Percentiles rank a stretch among this genome's conserved stretches.
These are phyloP conservation scores for Caenorhabditis briggsae DNA, from an alignment of 1,140 invertebrate genomes.

Conservation along the genomic window DNA sequence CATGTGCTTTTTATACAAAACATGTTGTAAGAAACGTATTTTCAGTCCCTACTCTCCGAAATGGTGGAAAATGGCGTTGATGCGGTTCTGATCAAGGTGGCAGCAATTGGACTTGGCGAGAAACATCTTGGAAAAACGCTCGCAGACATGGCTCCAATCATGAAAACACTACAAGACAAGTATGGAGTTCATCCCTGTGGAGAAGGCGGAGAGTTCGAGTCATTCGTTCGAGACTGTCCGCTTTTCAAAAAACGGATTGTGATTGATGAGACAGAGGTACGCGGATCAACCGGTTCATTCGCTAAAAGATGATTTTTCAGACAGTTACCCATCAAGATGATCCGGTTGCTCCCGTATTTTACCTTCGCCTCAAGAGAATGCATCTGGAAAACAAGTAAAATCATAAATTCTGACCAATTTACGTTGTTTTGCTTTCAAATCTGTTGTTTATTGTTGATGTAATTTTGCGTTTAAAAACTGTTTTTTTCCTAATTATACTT, in stretches of 20 bases:
- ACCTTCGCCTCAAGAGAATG: slow-evolving; percentile 88
- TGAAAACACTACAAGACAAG: slow-evolving; percentile 80
- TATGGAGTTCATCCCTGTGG: slow-evolving; percentile 97
- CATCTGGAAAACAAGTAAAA: slow-evolving; percentile 79
- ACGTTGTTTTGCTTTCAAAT: background rate
- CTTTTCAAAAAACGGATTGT: slow-evolving; percentile 90
- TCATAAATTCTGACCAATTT: too few species aligned
- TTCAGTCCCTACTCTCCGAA: slow-evolving; percentile 90
- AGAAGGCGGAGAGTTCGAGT: slow-evolving; percentile 99
- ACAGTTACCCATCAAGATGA: slow-evolving; percentile 87
- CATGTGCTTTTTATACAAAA: background rate
- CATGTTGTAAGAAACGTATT: background rate
- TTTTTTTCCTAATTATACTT: background rate
- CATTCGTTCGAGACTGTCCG: slow-evolving; percentile 95
- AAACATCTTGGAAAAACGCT: slow-evolving; percentile 90
- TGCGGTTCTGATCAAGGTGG: slow-evolving; percentile 93
- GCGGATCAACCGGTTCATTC: background rate
- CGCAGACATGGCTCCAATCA: slow-evolving; percentile 83
- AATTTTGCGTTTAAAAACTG: background rate
- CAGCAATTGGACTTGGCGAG: slow-evolving; percentile 83
- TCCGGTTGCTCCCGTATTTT: slow-evolving; percentile 91
- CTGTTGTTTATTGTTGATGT: background rate
- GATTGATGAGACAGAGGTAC: slow-evolving; percentile 87
- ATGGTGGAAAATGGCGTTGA: slow-evolving; percentile 93
- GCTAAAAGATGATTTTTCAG: background rate